phyloP scores from a whole-genome alignment of 2,113 vertebrate species.

The Petrocephalus microphthalmus region DNA sequence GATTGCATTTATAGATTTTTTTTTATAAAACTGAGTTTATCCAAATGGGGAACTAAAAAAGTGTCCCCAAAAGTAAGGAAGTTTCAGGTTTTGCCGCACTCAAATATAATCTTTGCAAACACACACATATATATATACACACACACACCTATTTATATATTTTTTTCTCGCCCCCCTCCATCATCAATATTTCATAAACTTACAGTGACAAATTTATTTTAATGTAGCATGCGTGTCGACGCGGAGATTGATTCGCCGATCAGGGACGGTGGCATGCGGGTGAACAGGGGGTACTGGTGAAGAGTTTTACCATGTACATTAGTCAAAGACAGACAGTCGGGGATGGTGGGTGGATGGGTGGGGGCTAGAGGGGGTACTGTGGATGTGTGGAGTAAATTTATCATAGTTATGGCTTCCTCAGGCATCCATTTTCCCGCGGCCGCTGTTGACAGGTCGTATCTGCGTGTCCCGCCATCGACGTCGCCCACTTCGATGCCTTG shows the following conservation, averaged over 20 bases:
- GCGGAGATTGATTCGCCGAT: slow-evolving; percentile 79
- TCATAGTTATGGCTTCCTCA: slow-evolving; percentile 96
- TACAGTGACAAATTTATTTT: slow-evolving; percentile 93
- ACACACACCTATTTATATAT: slow-evolving; percentile 44
- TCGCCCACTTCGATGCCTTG: slow-evolving; percentile 30
- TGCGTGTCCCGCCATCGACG: slow-evolving; percentile 74
- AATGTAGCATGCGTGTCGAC: slow-evolving; percentile 76
- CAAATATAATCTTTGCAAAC: too few relatives aligned
- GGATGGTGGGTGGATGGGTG: slow-evolving; percentile 8
- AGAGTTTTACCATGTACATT: slow-evolving; percentile 85
- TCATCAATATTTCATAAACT: slow-evolving; percentile 85
- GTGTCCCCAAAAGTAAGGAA: too few relatives aligned
- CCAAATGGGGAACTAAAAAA: too few relatives aligned
- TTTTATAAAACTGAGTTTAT: too few relatives aligned
- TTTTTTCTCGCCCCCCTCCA: slow-evolving; percentile 66
- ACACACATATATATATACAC: slow-evolving; percentile 56
- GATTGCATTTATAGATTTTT: too few relatives aligned
- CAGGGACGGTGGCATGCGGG: slow-evolving; percentile 74
- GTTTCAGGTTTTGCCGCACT: too few relatives aligned
- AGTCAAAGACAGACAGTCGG: slow-evolving; percentile 71
- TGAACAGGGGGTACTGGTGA: slow-evolving; percentile 74
- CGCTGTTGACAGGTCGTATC: slow-evolving; percentile 76
- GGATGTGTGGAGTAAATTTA: slow-evolving; percentile 73
- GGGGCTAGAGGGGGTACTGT: slow-evolving; percentile 35
- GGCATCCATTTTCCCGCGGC: slow-evolving; percentile 86